Evolutionary conservation across 2,797 vertebrate genomes (phyloP), one percentile per base, ranked within the genome.

Genomic region (Chaetodon trifasciatus): DNA sequence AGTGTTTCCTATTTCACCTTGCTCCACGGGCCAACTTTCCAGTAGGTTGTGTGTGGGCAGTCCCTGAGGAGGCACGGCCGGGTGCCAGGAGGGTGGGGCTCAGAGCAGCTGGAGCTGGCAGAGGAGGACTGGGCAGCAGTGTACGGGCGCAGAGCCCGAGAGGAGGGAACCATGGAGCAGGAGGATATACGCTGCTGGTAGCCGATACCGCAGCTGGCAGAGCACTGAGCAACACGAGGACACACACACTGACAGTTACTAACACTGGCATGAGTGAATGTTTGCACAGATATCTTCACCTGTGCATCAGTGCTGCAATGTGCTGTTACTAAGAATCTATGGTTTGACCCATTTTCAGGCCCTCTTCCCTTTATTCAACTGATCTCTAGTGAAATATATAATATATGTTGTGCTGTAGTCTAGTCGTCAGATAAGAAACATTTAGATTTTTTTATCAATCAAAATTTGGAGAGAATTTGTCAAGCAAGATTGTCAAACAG

Each of bases 21-120:
- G 90, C 94, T 96, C 98, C 98, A 99, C 4, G 93, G 95, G 15
- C 97, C 97, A 74, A 95, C 94, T 90, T 94, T 96, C 98, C 98
- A 99, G 47, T 93, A 94, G 56, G 93, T 93, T 53, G 86, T 67
- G 50, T 94, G 90, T 7, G 92, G 91, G 65, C 98, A 99, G 62
- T 92, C 93, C 23, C 76, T 87, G 56, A 96, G 71, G 66, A 94
- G 91, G 49, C 98, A 99, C 7, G 92, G 95, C 71, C 93, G 90
- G 61, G 79, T 86, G 71, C 92, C 86, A 0, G 91, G 78, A 32
- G 96, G 95, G 57, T 91, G 93, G 8, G 92, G 88, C 58, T 95
- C 81, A 0, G 94, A 95, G 86, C 98, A 99, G 13, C 93, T 1
- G 76, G 74, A 94, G 64, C 21, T 88, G 28, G 42, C 88, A 49